A percentile compares a stretch with the other conserved stretches of the same genome.
Evolutionary conservation across 2,888 invertebrate species (phyloP).

Genomic region (Lathronympha strigana): DNA sequence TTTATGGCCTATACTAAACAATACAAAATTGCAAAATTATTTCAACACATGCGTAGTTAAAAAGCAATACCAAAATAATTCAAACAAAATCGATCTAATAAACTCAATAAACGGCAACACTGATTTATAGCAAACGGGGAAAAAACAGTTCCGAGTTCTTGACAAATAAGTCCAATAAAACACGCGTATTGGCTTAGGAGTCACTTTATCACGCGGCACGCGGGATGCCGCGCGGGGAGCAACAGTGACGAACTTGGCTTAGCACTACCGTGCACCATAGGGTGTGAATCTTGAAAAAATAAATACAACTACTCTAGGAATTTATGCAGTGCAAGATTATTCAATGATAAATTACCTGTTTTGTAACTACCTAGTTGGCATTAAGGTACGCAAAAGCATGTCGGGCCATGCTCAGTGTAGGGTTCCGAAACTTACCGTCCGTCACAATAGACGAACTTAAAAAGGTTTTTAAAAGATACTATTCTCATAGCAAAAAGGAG

Average conservation of each 20-base stretch:
- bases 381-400: too few species aligned
- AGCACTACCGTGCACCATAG: conserved; percentile 15
- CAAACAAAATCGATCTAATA: conserved; percentile 36
- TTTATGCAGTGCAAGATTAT: too few species aligned
- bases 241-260: conserved; percentile 22
- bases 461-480: too few species aligned
- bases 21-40: not conserved
- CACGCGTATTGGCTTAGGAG: conserved; percentile 64
- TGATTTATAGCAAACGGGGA: conserved; percentile 39
- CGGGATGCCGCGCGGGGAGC: conserved; percentile 46
- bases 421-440: too few species aligned
- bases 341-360: too few species aligned
- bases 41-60: conserved; percentile 23
- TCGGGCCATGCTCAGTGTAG: too few species aligned
- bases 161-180: conserved; percentile 73
- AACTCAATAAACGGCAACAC: conserved; percentile 44
- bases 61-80: conserved; percentile 33
- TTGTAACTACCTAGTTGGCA: too few species aligned
- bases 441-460: too few species aligned
- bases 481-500: too few species aligned
- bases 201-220: conserved; percentile 65
- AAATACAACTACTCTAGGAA: too few species aligned
- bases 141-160: conserved; percentile 47
- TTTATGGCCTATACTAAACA: not conserved
- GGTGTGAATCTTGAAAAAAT: too few species aligned